These are phyloP conservation scores for Eutrigla gurnardus DNA, from an alignment of 2,797 vertebrate species.

Conservation along the genomic window DNA sequence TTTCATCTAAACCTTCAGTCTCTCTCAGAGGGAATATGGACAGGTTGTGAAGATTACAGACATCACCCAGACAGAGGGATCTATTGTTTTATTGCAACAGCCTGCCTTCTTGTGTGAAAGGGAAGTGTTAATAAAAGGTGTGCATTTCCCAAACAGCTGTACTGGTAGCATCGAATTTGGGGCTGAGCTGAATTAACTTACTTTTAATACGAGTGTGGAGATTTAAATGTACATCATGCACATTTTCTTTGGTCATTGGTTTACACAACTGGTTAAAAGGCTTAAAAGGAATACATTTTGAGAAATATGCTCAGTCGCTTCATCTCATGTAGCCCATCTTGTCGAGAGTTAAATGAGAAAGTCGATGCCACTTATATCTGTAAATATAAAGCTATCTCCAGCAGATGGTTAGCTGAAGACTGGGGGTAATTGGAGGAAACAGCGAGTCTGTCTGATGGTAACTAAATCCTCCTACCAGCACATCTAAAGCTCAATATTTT, in stretches of 20 bases:
- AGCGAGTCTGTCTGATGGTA: no score
- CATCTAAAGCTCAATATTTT: neutral
- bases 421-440: no score
- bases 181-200: no score
- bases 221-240: neutral
- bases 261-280: neutral
- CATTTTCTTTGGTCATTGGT: neutral
- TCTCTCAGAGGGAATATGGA: conserved; percentile 8
- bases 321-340: no score
- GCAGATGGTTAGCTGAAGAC: no score
- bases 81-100: conserved; percentile 14
- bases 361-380: no score
- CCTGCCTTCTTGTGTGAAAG: conserved; percentile 11
- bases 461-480: no score
- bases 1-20: conserved; percentile 28
- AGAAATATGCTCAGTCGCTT: neutral
- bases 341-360: neutral
- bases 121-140: conserved; percentile 31
- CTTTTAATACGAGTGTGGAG: neutral
- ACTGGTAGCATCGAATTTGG: neutral
- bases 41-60: conserved; percentile 34
- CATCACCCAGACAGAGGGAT: conserved; percentile 17
- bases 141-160: conserved; percentile 9
- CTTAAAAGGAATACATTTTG: neutral
- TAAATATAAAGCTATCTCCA: no score